Percentiles rank a stretch among this genome's conserved stretches.
phyloP scores from a whole-genome alignment of 2,113 vertebrate species.

The human region GRCh38 chr12:125842501-125843000 shows the following conservation, averaged over 20 bases:
- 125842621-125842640: background rate
- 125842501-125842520: background rate
- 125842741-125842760: conserved; percentile 51
- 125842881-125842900: background rate
- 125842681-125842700: background rate
- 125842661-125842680: background rate
- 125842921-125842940: background rate
- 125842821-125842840: background rate
- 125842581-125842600: background rate
- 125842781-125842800: background rate
- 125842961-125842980: background rate
- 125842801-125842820: background rate
- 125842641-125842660: background rate
- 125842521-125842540: background rate
- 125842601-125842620: fast-evolving
- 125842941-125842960: background rate
- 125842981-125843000: background rate
- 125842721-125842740: conserved; percentile 59
- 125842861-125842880: background rate
- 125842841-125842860: background rate
- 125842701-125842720: conserved; percentile 55
- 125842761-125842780: background rate
- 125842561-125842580: background rate
- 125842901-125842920: too few species aligned
- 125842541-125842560: background rate